Percentiles rank a stretch among this genome's conserved stretches.
Evolutionary conservation across 2,888 invertebrate genomes (phyloP).

Genomic region (Cybosia mesomella): DNA sequence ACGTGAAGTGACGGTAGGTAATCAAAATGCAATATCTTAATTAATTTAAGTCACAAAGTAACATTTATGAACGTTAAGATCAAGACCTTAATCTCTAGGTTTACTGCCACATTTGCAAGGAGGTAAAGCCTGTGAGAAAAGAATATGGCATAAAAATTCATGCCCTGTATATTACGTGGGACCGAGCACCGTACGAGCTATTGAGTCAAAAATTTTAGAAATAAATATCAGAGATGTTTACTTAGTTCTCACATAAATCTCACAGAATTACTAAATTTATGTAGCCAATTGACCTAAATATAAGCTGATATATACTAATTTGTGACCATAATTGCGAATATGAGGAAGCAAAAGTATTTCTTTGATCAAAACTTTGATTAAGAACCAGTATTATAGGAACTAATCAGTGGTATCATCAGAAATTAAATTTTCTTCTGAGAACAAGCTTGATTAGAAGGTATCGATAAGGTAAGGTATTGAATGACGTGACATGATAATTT

Average conservation of each 20-base stretch:
- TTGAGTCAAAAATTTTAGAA: too few relatives aligned
- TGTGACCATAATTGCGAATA: slow-evolving; percentile 34
- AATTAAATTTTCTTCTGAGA: slow-evolving; percentile 37
- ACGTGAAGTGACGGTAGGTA: too few relatives aligned
- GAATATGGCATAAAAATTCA: too few relatives aligned
- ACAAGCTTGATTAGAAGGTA: slow-evolving; percentile 28
- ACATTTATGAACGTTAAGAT: too few relatives aligned
- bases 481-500: not conserved
- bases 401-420: slow-evolving; percentile 29
- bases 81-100: too few relatives aligned
- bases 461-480: too few relatives aligned
- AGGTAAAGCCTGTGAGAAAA: too few relatives aligned
- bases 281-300: slow-evolving; percentile 1
- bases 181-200: too few relatives aligned
- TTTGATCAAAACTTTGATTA: slow-evolving; percentile 34
- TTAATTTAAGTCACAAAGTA: too few relatives aligned
- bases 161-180: too few relatives aligned
- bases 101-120: too few relatives aligned
- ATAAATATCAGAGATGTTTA: not conserved
- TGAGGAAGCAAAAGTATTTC: slow-evolving; percentile 45
- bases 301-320: slow-evolving; percentile 30
- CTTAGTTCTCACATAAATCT: not conserved
- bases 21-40: too few relatives aligned
- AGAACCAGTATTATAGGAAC: slow-evolving; percentile 29
- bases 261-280: not conserved